A percentile compares a stretch with the other conserved stretches of the same genome.
Evolutionary conservation across 1,140 invertebrate species (phyloP).

Genomic region (Proales similis): DNA sequence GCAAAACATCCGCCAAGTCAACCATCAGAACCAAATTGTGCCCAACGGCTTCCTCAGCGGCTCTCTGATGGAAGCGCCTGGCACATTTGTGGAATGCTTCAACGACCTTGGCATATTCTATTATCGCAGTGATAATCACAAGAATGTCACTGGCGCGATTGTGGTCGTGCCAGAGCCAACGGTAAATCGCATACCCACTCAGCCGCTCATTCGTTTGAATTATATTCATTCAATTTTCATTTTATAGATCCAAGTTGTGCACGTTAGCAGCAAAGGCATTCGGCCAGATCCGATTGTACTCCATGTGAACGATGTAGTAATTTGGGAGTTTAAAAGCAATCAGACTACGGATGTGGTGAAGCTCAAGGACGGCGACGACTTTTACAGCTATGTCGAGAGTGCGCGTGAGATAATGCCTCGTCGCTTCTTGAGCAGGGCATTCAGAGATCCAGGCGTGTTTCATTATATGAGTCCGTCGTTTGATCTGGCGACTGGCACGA

Average conservation of each 20-base stretch:
- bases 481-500: conserved; percentile 37
- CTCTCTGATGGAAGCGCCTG: conserved; percentile 46
- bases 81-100: conserved; percentile 50
- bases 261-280: conserved; percentile 42
- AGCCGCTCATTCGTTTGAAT: background rate
- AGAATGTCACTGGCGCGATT: conserved; percentile 48
- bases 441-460: conserved; percentile 44
- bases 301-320: conserved; percentile 48
- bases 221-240: background rate
- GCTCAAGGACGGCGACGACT: conserved; percentile 42
- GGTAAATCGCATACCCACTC: conserved; percentile 36
- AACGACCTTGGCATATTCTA: conserved; percentile 48
- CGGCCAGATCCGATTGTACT: conserved; percentile 47
- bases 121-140: conserved; percentile 46
- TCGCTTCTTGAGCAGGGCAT: conserved; percentile 45
- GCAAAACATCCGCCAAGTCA: conserved; percentile 51
- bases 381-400: conserved; percentile 2
- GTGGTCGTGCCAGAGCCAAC: conserved; percentile 48
- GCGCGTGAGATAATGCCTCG: conserved; percentile 40
- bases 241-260: conserved; percentile 47
- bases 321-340: conserved; percentile 46
- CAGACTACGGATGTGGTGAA: conserved; percentile 42
- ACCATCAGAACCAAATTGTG: conserved; percentile 45
- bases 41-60: conserved; percentile 50
- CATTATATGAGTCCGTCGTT: conserved; percentile 51